Evolutionary conservation across 2,888 invertebrate species (phyloP), one percentile per base, ranked within the genome.

Genomic region (Eupithecia centaureata): DNA sequence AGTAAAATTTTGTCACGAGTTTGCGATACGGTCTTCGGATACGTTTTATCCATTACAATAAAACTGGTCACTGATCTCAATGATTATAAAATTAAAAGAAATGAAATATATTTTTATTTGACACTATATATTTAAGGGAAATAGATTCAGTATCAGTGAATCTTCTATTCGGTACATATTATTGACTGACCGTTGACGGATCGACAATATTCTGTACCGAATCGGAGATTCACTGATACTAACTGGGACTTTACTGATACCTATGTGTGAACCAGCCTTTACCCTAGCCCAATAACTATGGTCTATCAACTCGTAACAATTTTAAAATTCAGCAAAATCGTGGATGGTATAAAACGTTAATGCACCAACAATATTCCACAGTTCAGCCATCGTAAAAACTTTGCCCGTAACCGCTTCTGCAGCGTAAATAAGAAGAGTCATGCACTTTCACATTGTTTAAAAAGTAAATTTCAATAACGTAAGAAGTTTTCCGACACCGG

Each of bases 381-480:
- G 66, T 67, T 84, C 85, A 82, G 85, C 82, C 77, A 84, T 88
- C 90, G 90, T 91, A 91, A 92, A 92, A 91, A 92, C 90, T 92
- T 92, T 85, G 80, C 80, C 84, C 82, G 86, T 86, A 84, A 82
- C 84, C 78, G 76, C 79, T 64, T 79, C 81, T 78, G 79, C 77
- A 81, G 80, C 81, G 79, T 80, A 82, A 84, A 83, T 82, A 81
- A 73, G 77, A 79, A 77, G 78, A 80, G 77, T 82, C 82, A 81
- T 88, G 86, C 87, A 89, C 87, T 88, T 86, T 81, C 83, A 86
- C 89, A 89, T 89, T 88, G 86, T 89, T 90, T 85, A 81, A 86
- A 87, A 89, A 90, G 86, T 86, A 85, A 87, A 88, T 90, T 91
- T 89, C 87, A 89, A 90, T 90, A 88, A 86, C 84, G 83, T 75